Percentiles rank a stretch among this genome's conserved stretches.
Conservation (phyloP, 2,113 vertebrate species). For the Myotis brandtii region DNA sequence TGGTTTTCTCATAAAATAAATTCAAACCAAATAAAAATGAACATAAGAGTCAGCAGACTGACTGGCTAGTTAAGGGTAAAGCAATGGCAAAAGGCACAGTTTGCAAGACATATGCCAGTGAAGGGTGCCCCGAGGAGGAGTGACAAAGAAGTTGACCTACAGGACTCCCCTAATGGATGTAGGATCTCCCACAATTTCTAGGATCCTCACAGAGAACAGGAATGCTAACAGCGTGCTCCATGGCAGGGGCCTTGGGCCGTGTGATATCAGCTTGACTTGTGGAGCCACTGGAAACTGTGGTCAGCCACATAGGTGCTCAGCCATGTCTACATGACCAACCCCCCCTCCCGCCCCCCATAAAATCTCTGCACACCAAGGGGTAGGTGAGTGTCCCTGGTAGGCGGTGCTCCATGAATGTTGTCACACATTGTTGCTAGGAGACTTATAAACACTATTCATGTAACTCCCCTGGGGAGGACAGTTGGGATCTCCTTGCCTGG, state of each 20-base stretch:
- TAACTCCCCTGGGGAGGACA: neutral
- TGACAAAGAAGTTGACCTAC: accelerated
- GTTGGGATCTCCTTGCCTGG: neutral
- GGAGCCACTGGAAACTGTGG: neutral
- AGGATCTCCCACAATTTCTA: no score
- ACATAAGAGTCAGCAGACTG: accelerated
- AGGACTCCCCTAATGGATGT: accelerated
- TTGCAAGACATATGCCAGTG: accelerated
- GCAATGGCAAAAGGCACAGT: accelerated
- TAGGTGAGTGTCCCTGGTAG: no score
- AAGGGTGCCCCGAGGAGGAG: accelerated
- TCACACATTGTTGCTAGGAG: neutral
- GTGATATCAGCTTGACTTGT: neutral
- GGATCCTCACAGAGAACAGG: neutral
- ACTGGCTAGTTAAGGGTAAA: accelerated
- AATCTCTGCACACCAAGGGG: neutral
- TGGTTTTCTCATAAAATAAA: neutral
- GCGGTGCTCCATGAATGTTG: accelerated
- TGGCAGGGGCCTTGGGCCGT: accelerated
- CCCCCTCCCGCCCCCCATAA: accelerated
- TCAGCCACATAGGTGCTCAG: no score
- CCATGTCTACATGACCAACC: neutral
- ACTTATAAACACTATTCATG: neutral
- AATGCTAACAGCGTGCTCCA: accelerated
- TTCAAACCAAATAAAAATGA: neutral